phyloP scores from a whole-genome alignment of 2,797 vertebrate species.

The Malurus leucopterus region DNA sequence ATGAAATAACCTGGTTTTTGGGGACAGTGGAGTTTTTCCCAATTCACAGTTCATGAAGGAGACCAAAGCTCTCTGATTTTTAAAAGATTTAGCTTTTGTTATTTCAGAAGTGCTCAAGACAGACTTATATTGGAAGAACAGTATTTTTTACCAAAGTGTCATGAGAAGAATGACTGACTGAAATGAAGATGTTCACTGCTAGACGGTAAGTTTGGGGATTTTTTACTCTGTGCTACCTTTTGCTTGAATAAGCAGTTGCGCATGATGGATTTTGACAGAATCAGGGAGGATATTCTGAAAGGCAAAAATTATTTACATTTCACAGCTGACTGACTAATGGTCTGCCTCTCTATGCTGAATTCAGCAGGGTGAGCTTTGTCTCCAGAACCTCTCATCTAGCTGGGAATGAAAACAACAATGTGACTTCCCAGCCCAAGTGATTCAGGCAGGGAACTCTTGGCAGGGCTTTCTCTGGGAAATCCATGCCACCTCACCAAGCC shows the following conservation, averaged over 20 bases:
- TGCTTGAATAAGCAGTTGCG: conserved; percentile 40
- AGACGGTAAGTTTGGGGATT: background rate
- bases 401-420: background rate
- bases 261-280: conserved; percentile 52
- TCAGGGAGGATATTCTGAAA: conserved; percentile 47
- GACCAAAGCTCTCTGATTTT: background rate
- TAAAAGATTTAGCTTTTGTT: background rate
- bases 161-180: background rate
- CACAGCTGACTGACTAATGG: conserved; percentile 23
- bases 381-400: background rate
- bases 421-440: background rate
- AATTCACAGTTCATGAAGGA: background rate
- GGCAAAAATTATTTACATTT: conserved; percentile 61
- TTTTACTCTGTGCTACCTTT: conserved; percentile 5
- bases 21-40: background rate
- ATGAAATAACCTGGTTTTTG: background rate
- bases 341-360: background rate
- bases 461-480: background rate
- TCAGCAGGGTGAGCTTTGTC: background rate
- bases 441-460: background rate
- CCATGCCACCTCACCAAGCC: background rate
- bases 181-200: background rate
- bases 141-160: background rate
- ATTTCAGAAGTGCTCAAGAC: background rate
- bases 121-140: background rate